Base-by-base conservation (phyloP, 2,113 vertebrate species). In the Poeciliopsis retropinna region DNA sequence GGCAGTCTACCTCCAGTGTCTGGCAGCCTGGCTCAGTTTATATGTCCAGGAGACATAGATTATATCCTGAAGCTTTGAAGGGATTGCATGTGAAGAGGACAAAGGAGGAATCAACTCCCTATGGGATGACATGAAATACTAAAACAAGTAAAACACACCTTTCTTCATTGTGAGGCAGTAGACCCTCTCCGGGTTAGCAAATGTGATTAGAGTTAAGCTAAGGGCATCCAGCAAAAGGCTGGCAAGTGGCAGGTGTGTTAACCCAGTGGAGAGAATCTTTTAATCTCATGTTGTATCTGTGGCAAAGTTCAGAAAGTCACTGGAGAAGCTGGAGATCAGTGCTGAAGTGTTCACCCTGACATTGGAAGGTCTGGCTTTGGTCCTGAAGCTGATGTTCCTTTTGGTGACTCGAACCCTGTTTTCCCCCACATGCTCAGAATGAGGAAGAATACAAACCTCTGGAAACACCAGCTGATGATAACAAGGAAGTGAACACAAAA, bases 11-110 rank as follows among this genome's bases (percentile, higher is more conserved):
- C 54, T 79, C 60, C 70, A 62, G 76, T 61, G 11, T 76, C 82
- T 72, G 82, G 79, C 69, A 80, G 75, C 71, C 75, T 5, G 60
- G 76, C 73, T 81, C 64, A 28, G 78, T 44, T 54, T 15, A 0
- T 22, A 37, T 73, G 74, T 87, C 82, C 89, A 82, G 73, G 73
- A 86, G 73, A 81, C 78, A 39, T 66, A 41, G 75, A 86, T 89
- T 80, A 86, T 86, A 68, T 79, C 29, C 76, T 73, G 67, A 70
- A 72, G 54, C 86, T 89, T 88, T 89, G 86, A 87, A 87, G 74
- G 67, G 74, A 44, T 37, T 78, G 75, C 73, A 84, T 65, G 75
- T 84, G 64, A 86, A 83, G 72, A 71, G 86, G 75, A 82, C 84
- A 78, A 87, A 86, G 86, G 73, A 69, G 65, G 37, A 67, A 62